Percentiles rank a stretch among this genome's conserved stretches.
Conservation (phyloP, 2,888 invertebrate species). For the Muscina levida region DNA sequence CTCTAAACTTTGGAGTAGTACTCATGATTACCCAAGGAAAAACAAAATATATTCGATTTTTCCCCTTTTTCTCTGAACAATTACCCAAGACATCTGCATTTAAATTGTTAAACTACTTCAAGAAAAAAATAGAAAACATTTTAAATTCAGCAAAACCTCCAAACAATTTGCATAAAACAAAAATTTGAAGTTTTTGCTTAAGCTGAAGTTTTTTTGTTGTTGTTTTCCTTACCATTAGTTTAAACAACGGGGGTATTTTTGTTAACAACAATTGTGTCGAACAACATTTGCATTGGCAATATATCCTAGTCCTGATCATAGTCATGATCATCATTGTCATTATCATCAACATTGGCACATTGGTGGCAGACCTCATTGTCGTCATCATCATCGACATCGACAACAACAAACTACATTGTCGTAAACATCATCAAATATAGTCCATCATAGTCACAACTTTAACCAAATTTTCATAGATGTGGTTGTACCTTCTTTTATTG, state of each 20-base stretch:
- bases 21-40: constrained; percentile 1
- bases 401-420: constrained; percentile 54
- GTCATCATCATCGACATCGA: constrained; percentile 58
- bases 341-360: too few relatives aligned
- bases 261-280: constrained; percentile 45
- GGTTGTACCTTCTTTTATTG: not conserved
- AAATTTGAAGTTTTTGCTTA: constrained; percentile 35
- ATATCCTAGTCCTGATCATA: not conserved
- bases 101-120: constrained; percentile 52
- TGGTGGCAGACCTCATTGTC: not conserved
- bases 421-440: constrained; percentile 68
- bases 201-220: not conserved
- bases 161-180: constrained; percentile 63
- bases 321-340: not conserved
- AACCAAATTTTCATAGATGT: constrained; percentile 20
- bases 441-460: constrained; percentile 69
- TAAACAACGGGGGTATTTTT: constrained; percentile 56
- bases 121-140: constrained; percentile 15
- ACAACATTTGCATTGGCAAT: constrained; percentile 39
- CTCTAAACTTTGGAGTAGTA: constrained; percentile 16
- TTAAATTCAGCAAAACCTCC: constrained; percentile 22
- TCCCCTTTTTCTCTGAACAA: too few relatives aligned
- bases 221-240: constrained; percentile 4
- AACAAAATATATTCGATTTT: constrained; percentile 49
- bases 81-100: constrained; percentile 57